A percentile compares a stretch with the other conserved stretches of the same genome.
Evolutionary conservation across 2,113 vertebrate genomes (phyloP).

Genomic region (Pungitius pungitius): DNA sequence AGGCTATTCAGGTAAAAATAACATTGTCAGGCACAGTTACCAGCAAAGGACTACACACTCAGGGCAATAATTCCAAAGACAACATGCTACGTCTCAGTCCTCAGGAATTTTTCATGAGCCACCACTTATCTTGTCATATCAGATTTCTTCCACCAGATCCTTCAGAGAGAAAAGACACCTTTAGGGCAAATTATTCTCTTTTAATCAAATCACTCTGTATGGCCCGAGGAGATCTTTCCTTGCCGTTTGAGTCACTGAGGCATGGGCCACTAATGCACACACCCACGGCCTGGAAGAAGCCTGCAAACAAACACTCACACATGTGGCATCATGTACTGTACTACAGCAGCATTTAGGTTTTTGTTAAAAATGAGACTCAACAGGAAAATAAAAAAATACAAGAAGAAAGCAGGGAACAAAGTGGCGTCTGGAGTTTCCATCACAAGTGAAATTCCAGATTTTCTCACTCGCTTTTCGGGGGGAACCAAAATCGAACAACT

Average conservation of each 20-base stretch:
- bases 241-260: conserved; percentile 55
- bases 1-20: conserved; percentile 66
- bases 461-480: conserved; percentile 73
- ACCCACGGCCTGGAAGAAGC: background rate
- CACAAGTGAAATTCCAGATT: conserved; percentile 71
- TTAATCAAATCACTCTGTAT: conserved; percentile 76
- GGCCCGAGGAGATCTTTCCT: conserved; percentile 66
- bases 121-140: conserved; percentile 84
- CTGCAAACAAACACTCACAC: conserved; percentile 30
- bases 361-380: conserved; percentile 53
- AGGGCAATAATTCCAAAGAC: conserved; percentile 72
- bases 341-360: conserved; percentile 21
- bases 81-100: conserved; percentile 73
- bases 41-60: conserved; percentile 58
- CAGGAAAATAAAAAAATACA: conserved; percentile 52
- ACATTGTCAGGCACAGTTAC: conserved; percentile 69
- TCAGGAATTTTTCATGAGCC: conserved; percentile 82
- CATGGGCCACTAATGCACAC: conserved; percentile 44
- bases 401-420: conserved; percentile 58
- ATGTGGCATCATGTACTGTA: conserved; percentile 1
- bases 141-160: conserved; percentile 75
- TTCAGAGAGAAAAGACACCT: conserved; percentile 75
- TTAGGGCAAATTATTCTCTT: conserved; percentile 80
- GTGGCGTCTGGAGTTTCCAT: conserved; percentile 75
- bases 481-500: conserved; percentile 73